Base-by-base conservation (phyloP, 92 coral and sea anemone species). In the Porites evermanni region DNA sequence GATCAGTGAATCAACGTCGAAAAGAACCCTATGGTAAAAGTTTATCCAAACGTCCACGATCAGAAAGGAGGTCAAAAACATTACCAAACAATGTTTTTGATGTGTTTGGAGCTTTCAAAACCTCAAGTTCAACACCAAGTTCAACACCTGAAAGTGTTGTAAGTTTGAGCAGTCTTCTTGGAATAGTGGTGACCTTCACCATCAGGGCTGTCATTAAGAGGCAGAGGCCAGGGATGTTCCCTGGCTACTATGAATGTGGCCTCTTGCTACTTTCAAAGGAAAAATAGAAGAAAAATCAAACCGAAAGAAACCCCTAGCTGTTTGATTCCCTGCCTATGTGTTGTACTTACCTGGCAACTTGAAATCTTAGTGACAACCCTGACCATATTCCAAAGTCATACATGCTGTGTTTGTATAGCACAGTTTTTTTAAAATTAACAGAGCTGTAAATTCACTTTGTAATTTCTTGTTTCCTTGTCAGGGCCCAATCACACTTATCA, bases 401-500 rank as follows among this genome's bases (percentile, higher is more conserved):
- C 47, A 38, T 38, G 47, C 47, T 4, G 47, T 38, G 47, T 38
- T 38, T 38, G 47, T 38, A 38, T 38, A 38, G 47, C 6, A 14
- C 16, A 56, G 12, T 56, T 10, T 54, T 38, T 38, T 9, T 29
- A 4, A 60, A 44, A 78, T 29, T 12, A 18, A 8, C 17, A 44
- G 10, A 29, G 7, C 47, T 38, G 47, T 38, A 38, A 38, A 38
- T 38, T 38, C 47, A 38, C 47, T 38, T 38, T 38, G 5, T 38
- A 3, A 3, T 38, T 38, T 38, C 47, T 3, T 38, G 47, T 38
- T 38, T 38, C 47, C 47, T 38, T 88, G 78, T 44, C 88, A 91
- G 52, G 97, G 88, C 10, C 89, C 94, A 0, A 76, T 90, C 26
- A 91, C 97, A 51, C 74, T 97, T 50, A 94, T 97, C 11, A 97